These are phyloP conservation scores for Parotocinclus haroldoi DNA, from an alignment of 2,797 vertebrate genomes.

Conservation along the genomic window DNA sequence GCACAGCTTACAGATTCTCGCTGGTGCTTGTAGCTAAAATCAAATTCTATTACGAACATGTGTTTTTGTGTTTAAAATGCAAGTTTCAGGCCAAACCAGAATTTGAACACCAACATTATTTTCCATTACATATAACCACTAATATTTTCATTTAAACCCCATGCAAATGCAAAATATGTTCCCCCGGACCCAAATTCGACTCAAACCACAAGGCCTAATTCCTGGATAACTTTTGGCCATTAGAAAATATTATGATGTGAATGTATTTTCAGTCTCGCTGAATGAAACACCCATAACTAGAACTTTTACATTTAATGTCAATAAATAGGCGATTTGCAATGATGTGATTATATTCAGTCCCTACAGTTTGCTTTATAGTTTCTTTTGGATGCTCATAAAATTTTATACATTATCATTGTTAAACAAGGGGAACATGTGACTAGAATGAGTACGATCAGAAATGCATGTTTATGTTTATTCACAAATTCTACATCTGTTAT, in stretches of 20 bases:
- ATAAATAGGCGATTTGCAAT: too few relatives aligned
- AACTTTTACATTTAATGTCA: too few relatives aligned
- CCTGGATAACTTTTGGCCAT: slow-evolving; percentile 48
- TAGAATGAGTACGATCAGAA: too few relatives aligned
- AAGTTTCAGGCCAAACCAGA: slow-evolving; percentile 59
- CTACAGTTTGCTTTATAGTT: too few relatives aligned
- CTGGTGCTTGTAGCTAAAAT: slow-evolving; percentile 7
- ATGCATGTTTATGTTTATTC: too few relatives aligned
- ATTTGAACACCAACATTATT: slow-evolving; percentile 56
- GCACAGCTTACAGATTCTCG: slow-evolving; percentile 1
- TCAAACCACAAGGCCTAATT: slow-evolving; percentile 28
- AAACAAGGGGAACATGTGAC: too few relatives aligned
- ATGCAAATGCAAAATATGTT: slow-evolving; percentile 51
- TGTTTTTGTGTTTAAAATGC: slow-evolving; percentile 40
- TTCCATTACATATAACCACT: slow-evolving; percentile 57
- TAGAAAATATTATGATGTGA: slow-evolving; percentile 15
- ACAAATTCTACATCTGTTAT: too few relatives aligned
- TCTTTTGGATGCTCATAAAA: too few relatives aligned
- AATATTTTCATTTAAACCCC: slow-evolving; percentile 55
- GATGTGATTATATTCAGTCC: too few relatives aligned
- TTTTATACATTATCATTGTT: too few relatives aligned
- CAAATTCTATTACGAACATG: slow-evolving; percentile 28
- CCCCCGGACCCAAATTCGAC: slow-evolving; percentile 40
- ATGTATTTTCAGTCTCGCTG: too few relatives aligned
- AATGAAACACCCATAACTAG: too few relatives aligned